Evolutionary conservation across 2,113 vertebrate species (phyloP), one percentile per base, ranked within the genome.

Genomic region (Tetraodon nigroviridis): DNA sequence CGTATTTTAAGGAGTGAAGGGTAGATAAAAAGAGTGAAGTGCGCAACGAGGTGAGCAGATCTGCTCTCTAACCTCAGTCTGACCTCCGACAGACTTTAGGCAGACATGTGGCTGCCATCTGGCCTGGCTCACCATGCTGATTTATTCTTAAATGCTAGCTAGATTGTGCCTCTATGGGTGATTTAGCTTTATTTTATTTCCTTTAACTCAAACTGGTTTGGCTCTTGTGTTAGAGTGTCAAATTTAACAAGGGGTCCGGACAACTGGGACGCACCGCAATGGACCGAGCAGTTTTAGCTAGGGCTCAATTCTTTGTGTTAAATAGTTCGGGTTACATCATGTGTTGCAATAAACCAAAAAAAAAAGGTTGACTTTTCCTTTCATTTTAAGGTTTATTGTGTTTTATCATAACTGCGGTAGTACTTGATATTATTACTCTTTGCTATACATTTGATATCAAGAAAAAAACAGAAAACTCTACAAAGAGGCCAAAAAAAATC

Each of bases 61-160:
- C 70, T 81, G 83, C 76, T 69, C 76, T 75, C 80, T 88, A 84
- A 87, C 75, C 79, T 68, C 17, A 18, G 51, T 67, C 54, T 78
- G 55, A 84, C 79, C 80, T 85, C 76, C 42, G 7, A 47, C 53
- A 64, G 50, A 27, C 55, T 49, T 51, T 1, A 67, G 61, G 76
- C 66, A 58, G 47, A 78, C 83, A 87, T 81, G 78, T 86, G 85
- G 65, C 52, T 24, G 61, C 74, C 84, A 86, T 83, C 77, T 84
- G 83, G 64, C 56, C 60, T 32, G 27, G 62, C 42, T 61, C 22
- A 55, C 20, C 51, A 3, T 55, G 47, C 55, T 63, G 61, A 78
- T 72, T 75, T 78, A 71, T 76, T 71, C 65, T 47, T 72, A 59
- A 79, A 73, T 69, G 51, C 53, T 70, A 55, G 58, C 59, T 51